Conservation (phyloP, 2,888 invertebrate species). For the Acleris laterana region DNA sequence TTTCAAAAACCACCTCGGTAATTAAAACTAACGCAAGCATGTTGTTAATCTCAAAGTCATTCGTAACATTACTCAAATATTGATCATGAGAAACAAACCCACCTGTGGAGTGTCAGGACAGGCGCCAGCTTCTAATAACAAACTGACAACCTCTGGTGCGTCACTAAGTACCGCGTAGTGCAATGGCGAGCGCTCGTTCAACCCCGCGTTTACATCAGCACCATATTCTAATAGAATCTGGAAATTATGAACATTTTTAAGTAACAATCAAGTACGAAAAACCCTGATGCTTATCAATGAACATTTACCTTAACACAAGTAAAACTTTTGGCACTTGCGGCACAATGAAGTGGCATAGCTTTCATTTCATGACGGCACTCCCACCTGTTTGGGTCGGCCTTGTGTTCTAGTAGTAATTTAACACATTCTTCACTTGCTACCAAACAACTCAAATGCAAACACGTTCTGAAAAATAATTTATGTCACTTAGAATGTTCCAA, state of each 20-base stretch:
- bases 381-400: constrained; percentile 89
- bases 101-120: constrained; percentile 93
- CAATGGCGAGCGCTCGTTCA: constrained; percentile 88
- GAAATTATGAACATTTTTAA: constrained; percentile 44
- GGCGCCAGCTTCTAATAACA: constrained; percentile 90
- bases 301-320: constrained; percentile 83
- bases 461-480: constrained; percentile 60
- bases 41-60: background rate
- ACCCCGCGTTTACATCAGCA: constrained; percentile 92
- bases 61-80: background rate
- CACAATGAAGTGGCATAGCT: constrained; percentile 91
- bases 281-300: constrained; percentile 40
- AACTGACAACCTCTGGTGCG: constrained; percentile 89
- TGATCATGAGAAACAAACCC: constrained; percentile 37
- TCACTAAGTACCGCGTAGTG: constrained; percentile 93
- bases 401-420: constrained; percentile 87
- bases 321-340: constrained; percentile 87
- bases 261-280: background rate
- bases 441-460: constrained; percentile 91
- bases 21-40: no score
- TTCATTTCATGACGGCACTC: constrained; percentile 86
- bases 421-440: constrained; percentile 89
- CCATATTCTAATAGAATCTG: constrained; percentile 88
- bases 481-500: constrained; percentile 31
- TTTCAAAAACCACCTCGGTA: no score